phyloP scores from a whole-genome alignment of 2,113 vertebrate genomes.

The Macheiramphus alcinus region DNA sequence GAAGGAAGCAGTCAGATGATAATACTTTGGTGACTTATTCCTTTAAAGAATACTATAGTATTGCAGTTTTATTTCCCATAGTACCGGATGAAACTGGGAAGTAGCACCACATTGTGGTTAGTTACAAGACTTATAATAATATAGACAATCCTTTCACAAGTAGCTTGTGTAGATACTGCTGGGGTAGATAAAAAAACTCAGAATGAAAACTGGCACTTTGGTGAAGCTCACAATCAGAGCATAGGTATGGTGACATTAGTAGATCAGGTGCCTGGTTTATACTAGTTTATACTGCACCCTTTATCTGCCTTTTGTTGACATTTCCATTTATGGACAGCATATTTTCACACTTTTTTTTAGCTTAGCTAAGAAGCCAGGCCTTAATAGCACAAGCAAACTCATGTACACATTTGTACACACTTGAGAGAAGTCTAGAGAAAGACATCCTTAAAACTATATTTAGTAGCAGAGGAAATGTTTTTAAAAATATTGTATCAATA shows the following conservation, averaged over 20 bases:
- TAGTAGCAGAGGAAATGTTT: neutral
- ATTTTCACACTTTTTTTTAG: neutral
- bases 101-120: rapidly evolving
- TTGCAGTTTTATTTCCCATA: neutral
- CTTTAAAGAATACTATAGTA: neutral
- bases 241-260: neutral
- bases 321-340: neutral
- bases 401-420: neutral
- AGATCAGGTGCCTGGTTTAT: neutral
- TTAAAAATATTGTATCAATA: neutral
- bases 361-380: neutral
- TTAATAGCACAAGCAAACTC: neutral
- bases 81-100: neutral
- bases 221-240: neutral
- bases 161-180: neutral
- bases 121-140: neutral
- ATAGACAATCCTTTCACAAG: neutral
- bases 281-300: neutral
- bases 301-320: neutral
- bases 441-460: neutral
- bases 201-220: neutral
- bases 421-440: neutral
- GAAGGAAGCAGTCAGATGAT: neutral
- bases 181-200: neutral
- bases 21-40: neutral